Base-by-base conservation (phyloP, 2,113 vertebrate genomes). In the Lagopus muta region DNA sequence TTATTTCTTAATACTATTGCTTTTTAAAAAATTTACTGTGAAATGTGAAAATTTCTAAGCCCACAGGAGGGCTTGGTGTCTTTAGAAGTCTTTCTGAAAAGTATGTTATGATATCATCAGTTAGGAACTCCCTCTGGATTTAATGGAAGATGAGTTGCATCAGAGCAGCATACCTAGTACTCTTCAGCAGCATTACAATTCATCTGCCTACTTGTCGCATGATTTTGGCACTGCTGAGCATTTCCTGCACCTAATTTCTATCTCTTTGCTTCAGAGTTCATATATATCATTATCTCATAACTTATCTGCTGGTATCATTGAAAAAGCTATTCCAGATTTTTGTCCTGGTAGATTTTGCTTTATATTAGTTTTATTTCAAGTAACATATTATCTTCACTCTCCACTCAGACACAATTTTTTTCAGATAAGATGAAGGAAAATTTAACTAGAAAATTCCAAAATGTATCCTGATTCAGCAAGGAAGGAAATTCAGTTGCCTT, bases 351-450 rank as follows among this genome's bases (percentile, higher is more conserved):
- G 3, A 34, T 13, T 38, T 64, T 2, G 25, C 1, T 50, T 69
- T 36, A 12, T 54, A 6, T 13, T n/a, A 2, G 8, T 77, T 80
- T 86, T 67, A 32, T 72, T 75, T 80, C 17, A 38, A 38, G 5
- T 77, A 55, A 64, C 2, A 2, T 38, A 13, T 8, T 1, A 40
- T 3, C 79, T 89, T 78, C 17, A 8, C 69, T 76, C 13, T 67
- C 5, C 18, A 80, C 3, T 9, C 13, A 73, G 25, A 28, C 7
- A 17, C 3, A 10, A 1, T 32, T 5, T 1, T 5, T 40, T 72
- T 66, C 34, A 61, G 16, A 6, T 18, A 65, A 45, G 1, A 14
- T 74, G 20, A 60, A 81, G 58, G 54, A 77, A 87, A 69, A 9
- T 25, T 0, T 65, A 73, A 40, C 2, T 28, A 5, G 27, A 50